A percentile compares a stretch with the other conserved stretches of the same genome.
Conservation (phyloP, 2,888 invertebrate species). For the Ommatoiulus sabulosus region DNA sequence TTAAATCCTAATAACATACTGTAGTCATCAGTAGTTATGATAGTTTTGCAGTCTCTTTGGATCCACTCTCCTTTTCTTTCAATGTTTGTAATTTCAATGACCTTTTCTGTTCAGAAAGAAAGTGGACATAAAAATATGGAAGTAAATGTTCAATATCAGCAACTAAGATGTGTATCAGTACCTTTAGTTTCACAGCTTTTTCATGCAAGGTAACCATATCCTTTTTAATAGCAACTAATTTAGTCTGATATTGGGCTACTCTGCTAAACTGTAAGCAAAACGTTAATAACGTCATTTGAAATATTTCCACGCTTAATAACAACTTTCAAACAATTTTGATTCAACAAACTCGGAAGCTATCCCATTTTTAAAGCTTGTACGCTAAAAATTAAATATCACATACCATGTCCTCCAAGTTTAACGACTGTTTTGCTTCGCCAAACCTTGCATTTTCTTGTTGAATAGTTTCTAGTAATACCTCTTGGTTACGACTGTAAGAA, state of each 20-base stretch:
- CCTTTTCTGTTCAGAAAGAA: slow-evolving; percentile 53
- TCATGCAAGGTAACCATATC: slow-evolving; percentile 56
- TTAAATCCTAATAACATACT: background rate
- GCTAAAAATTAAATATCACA: background rate
- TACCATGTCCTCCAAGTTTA: slow-evolving; percentile 63
- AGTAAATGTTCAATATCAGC: background rate
- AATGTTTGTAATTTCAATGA: slow-evolving; percentile 52
- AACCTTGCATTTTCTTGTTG: slow-evolving; percentile 67
- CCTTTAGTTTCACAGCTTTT: slow-evolving; percentile 52
- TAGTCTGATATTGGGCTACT: slow-evolving; percentile 53
- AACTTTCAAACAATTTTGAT: too few species aligned
- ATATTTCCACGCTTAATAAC: too few species aligned
- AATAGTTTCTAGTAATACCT: slow-evolving; percentile 66
- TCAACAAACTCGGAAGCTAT: too few species aligned
- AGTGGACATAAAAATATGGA: background rate
- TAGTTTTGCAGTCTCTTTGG: background rate
- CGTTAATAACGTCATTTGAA: too few species aligned
- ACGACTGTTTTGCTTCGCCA: slow-evolving; percentile 61
- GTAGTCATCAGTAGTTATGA: background rate
- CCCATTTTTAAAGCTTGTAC: too few species aligned
- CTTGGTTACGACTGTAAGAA: slow-evolving; percentile 65
- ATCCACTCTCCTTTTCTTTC: slow-evolving; percentile 54
- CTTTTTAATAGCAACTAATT: slow-evolving; percentile 53
- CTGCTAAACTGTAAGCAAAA: slow-evolving; percentile 55
- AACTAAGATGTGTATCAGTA: background rate